These are phyloP conservation scores for Picathartes gymnocephalus DNA, from an alignment of 2,113 vertebrate species.

Conservation along the genomic window DNA sequence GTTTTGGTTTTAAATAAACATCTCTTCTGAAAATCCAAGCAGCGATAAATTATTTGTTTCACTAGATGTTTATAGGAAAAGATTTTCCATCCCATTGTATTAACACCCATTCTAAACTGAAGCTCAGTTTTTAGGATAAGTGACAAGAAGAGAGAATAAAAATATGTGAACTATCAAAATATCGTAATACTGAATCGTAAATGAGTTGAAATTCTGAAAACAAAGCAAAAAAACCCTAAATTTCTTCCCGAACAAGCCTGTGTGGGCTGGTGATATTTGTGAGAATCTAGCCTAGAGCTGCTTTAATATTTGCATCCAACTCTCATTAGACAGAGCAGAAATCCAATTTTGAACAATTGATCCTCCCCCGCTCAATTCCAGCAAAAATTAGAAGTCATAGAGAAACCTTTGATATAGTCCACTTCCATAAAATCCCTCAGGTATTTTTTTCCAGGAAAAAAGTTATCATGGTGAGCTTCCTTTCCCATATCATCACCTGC, in stretches of 20 bases:
- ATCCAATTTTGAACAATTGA: neutral
- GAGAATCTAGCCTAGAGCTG: neutral
- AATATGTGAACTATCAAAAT: neutral
- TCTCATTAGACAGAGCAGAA: neutral
- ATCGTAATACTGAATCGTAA: neutral
- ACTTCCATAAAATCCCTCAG: neutral
- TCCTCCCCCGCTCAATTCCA: neutral
- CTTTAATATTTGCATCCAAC: neutral
- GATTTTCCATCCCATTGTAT: neutral
- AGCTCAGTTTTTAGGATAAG: neutral
- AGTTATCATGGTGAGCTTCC: neutral
- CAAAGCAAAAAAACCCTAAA: neutral
- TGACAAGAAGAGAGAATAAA: neutral
- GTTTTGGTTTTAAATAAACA: neutral
- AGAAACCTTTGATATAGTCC: neutral
- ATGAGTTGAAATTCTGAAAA: neutral
- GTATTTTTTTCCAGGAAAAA: neutral
- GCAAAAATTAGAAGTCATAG: neutral
- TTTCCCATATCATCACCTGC: neutral
- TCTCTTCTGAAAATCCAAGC: neutral
- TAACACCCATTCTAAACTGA: neutral
- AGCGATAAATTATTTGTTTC: neutral
- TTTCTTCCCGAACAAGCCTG: neutral
- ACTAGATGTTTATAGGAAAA: neutral
- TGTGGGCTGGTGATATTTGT: neutral